Percentiles rank a stretch among this genome's conserved stretches.
Evolutionary conservation across 2,888 invertebrate species (phyloP).

Genomic region (Leptinotarsa haldemani): DNA sequence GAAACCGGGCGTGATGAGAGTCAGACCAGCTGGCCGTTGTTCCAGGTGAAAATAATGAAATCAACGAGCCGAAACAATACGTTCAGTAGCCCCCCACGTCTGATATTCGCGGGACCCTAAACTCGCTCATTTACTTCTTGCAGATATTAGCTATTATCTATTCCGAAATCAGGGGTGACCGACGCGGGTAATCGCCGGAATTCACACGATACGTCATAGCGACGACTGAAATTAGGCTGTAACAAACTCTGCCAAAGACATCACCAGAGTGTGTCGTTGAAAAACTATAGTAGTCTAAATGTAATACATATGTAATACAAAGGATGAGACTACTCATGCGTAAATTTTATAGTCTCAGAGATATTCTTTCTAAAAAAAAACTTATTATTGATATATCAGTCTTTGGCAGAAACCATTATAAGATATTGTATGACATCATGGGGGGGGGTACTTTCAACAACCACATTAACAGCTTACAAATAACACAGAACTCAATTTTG

Average conservation of each 20-base stretch:
- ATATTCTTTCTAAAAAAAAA: too few species aligned
- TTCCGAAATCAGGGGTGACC: slow-evolving; percentile 27
- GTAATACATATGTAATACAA: too few species aligned
- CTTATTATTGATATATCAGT: too few species aligned
- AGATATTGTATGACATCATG: too few species aligned
- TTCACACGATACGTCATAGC: slow-evolving; percentile 18
- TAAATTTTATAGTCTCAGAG: too few species aligned
- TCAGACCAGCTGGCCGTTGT: slow-evolving; percentile 61
- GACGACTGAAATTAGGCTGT: background rate
- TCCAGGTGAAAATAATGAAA: slow-evolving; percentile 65
- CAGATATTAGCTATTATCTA: slow-evolving; percentile 32
- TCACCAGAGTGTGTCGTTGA: too few species aligned
- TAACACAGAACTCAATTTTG: too few species aligned
- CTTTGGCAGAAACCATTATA: too few species aligned
- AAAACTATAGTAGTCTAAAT: too few species aligned
- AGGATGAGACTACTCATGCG: too few species aligned
- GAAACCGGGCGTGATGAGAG: slow-evolving; percentile 61
- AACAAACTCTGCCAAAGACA: background rate
- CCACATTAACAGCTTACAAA: too few species aligned
- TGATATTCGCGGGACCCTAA: slow-evolving; percentile 41
- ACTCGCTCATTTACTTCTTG: slow-evolving; percentile 47
- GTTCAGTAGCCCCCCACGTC: slow-evolving; percentile 44
- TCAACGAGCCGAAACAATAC: slow-evolving; percentile 66
- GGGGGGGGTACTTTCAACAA: too few species aligned
- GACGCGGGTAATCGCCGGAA: background rate